phyloP scores from a whole-genome alignment of 2,113 vertebrate species.

The Tricholaema leucomelas region DNA sequence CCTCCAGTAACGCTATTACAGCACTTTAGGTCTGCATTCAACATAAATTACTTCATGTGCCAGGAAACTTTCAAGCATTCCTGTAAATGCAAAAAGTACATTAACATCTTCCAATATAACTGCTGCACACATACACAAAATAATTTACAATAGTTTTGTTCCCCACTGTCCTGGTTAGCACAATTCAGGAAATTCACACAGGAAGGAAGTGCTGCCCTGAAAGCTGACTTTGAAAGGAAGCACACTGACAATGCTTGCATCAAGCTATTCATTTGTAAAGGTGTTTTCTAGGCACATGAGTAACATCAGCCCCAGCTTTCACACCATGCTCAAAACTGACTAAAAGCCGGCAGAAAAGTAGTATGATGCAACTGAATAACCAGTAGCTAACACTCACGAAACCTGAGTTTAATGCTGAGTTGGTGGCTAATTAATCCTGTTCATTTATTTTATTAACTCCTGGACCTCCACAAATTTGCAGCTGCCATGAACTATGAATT shows the following conservation, averaged over 20 bases:
- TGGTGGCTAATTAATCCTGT: neutral
- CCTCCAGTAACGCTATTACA: neutral
- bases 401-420: neutral
- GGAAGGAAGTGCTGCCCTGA: conserved; percentile 15
- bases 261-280: neutral
- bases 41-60: neutral
- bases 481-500: neutral
- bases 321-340: neutral
- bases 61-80: conserved; percentile 27
- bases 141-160: conserved; percentile 49
- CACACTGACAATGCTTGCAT: conserved; percentile 30
- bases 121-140: neutral
- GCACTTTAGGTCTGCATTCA: neutral
- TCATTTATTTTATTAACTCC: neutral
- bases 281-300: conserved; percentile 1
- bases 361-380: neutral
- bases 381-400: neutral
- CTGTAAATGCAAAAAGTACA: conserved; percentile 39
- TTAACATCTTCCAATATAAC: conserved; percentile 7
- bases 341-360: neutral
- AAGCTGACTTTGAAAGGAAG: conserved; percentile 47
- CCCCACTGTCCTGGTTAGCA: conserved; percentile 5
- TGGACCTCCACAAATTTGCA: neutral
- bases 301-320: conserved; percentile 6
- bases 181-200: conserved; percentile 19